Evolutionary conservation across 2,888 invertebrate species (phyloP), one percentile per base, ranked within the genome.

Genomic region (Amblyjoppa proteus): DNA sequence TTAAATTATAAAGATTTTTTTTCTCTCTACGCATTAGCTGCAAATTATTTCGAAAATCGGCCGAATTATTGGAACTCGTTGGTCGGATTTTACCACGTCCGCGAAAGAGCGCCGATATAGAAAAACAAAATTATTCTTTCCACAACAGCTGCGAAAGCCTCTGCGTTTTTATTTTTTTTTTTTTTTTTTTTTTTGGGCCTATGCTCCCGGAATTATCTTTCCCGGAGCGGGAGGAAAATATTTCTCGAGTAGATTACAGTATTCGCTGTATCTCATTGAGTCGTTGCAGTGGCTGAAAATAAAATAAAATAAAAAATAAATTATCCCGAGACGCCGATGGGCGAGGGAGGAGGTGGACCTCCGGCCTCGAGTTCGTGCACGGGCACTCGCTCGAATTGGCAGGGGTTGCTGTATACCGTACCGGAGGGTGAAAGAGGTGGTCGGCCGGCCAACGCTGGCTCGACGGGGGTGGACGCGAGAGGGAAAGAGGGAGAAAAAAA

Each of bases 381-480:
- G 73, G 66, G 34, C 49, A 74, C 68, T 83, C 79, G 71, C 69
- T 83, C 38, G 69, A 69, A 79, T 83, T 79, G 75, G 70, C 66
- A 38, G 31, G 45, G 69, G 69, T 81, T 31, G 64, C 64, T 34
- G n/a, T 64, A 58, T 70, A 25, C 68, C 45, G 45, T 16, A 16
- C 45, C 45, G 45, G 74, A 68, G 68, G 41, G 53, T 66, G 38
- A 51, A 53, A 58, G 64, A 53, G 28, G 61, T 61, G 58, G 78
- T 79, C 78, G 83, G 70, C 81, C 81, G 85, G 41, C 64, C 74
- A 56, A 53, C 78, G 76, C 69, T 66, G 81, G 80, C 81, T 61
- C 49, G 58, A 66, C 69, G 70, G 66, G 71, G 79, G 49, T 79
- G 64, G 68, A 71, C 51, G 66, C 58, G 58, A 34, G 75, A 58